phyloP scores from a whole-genome alignment of 2,888 invertebrate genomes.

The Dryobota labecula region DNA sequence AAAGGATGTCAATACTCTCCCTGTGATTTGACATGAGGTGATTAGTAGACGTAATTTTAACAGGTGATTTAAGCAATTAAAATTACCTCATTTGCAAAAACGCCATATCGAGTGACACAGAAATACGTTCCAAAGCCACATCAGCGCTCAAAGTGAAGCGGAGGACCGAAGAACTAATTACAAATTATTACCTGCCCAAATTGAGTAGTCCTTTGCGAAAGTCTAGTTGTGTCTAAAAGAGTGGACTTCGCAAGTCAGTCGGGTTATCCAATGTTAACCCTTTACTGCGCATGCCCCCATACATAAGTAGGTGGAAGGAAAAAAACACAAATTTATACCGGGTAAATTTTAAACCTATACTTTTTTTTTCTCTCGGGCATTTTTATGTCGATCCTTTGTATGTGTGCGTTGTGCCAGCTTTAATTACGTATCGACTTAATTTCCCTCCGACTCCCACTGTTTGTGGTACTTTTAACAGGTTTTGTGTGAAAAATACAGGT shows the following conservation, averaged over 20 bases:
- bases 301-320: conserved; percentile 89
- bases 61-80: neutral
- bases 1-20: neutral
- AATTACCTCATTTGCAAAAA: conserved; percentile 15
- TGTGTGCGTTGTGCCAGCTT: conserved; percentile 89
- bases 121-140: conserved; percentile 63
- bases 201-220: conserved; percentile 43
- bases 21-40: neutral
- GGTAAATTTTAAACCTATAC: conserved; percentile 91
- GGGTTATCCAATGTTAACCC: conserved; percentile 80
- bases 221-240: conserved; percentile 29
- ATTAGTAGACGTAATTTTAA: neutral
- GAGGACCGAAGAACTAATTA: conserved; percentile 78
- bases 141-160: conserved; percentile 73
- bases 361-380: conserved; percentile 89
- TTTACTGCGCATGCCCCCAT: conserved; percentile 90
- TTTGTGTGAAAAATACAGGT: conserved; percentile 65
- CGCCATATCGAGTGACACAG: conserved; percentile 55
- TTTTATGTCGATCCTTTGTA: conserved; percentile 89
- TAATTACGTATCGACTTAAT: conserved; percentile 91
- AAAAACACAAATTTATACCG: conserved; percentile 91
- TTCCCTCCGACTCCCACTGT: conserved; percentile 84
- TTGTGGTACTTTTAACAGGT: conserved; percentile 76
- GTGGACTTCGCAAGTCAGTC: conserved; percentile 52
- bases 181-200: conserved; percentile 68